Percentiles rank a stretch among this genome's conserved stretches.
Conservation (phyloP, 2,888 invertebrate genomes). For the Sericinus montela region DNA sequence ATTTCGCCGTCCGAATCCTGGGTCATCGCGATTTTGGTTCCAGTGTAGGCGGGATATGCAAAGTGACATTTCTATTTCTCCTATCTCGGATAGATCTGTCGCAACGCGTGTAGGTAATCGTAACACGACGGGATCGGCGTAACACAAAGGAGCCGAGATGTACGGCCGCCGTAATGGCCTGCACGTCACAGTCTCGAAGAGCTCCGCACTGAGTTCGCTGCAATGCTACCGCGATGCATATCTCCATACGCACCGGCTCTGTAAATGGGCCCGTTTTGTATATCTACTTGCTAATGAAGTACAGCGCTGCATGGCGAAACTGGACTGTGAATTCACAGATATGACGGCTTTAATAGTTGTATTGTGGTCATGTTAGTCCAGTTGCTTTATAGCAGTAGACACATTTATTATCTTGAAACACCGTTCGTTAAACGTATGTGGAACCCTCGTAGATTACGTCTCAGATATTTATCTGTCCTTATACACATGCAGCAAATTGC, state of each 20-base stretch:
- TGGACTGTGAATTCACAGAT: conserved; percentile 64
- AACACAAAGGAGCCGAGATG: conserved; percentile 74
- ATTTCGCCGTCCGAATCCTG: conserved; percentile 6
- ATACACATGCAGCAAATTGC: conserved; percentile 10
- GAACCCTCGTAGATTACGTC: conserved; percentile 12
- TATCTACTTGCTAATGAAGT: conserved; percentile 77
- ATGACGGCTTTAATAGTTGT: conserved; percentile 56
- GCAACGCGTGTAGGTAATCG: conserved; percentile 61
- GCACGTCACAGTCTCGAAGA: conserved; percentile 63
- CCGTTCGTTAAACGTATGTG: conserved; percentile 13
- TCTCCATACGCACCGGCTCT: conserved; percentile 63
- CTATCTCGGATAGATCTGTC: conserved; percentile 71
- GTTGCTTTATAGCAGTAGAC: conserved; percentile 46
- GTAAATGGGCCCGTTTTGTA: conserved; percentile 74
- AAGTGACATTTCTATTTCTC: conserved; percentile 75
- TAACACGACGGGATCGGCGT: conserved; percentile 66
- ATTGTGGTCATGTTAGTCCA: conserved; percentile 48
- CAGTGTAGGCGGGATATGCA: conserved; percentile 58
- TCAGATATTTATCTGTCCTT: conserved; percentile 12
- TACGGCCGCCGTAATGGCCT: conserved; percentile 65
- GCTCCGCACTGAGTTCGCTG: conserved; percentile 45
- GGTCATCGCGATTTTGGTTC: conserved; percentile 15
- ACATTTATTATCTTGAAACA: conserved; percentile 16
- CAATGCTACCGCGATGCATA: conserved; percentile 69
- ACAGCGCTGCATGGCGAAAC: conserved; percentile 57